These are phyloP conservation scores for Drosophila robusta DNA, from an alignment of 2,888 invertebrate species.

Conservation along the genomic window DNA sequence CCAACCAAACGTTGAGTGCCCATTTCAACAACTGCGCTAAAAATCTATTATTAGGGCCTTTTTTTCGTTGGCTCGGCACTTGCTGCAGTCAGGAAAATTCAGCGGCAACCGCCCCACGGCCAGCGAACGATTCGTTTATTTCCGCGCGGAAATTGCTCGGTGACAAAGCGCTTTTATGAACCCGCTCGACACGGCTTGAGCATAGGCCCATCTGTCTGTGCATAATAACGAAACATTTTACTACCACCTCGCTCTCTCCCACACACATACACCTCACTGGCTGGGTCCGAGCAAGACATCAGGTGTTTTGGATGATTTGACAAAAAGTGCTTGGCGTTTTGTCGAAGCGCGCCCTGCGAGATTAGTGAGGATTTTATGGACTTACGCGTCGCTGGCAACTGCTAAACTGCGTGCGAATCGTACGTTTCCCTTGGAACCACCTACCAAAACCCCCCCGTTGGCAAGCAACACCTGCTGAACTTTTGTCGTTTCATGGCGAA, in stretches of 20 bases:
- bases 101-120: not conserved
- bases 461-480: conserved; percentile 65
- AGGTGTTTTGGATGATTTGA: conserved; percentile 82
- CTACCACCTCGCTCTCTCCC: conserved; percentile 8
- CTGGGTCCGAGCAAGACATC: conserved; percentile 73
- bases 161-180: conserved; percentile 75
- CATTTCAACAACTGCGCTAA: conserved; percentile 67
- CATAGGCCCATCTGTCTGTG: conserved; percentile 55
- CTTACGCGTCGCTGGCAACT: conserved; percentile 62
- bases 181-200: conserved; percentile 52
- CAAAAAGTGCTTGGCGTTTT: conserved; percentile 79
- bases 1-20: conserved; percentile 28
- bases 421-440: conserved; percentile 16
- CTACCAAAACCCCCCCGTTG: not conserved
- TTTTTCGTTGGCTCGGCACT: conserved; percentile 9
- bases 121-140: conserved; percentile 55
- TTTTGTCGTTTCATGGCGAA: conserved; percentile 73
- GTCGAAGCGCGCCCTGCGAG: conserved; percentile 68
- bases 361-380: conserved; percentile 80
- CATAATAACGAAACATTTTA: conserved; percentile 61
- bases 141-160: conserved; percentile 70
- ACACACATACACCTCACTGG: conserved; percentile 8
- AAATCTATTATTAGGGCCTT: conserved; percentile 68
- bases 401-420: conserved; percentile 71
- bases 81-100: conserved; percentile 13